Percentiles rank a stretch among this genome's conserved stretches.
Conservation (phyloP, 2,888 invertebrate genomes). For the Proisotoma minuta region DNA sequence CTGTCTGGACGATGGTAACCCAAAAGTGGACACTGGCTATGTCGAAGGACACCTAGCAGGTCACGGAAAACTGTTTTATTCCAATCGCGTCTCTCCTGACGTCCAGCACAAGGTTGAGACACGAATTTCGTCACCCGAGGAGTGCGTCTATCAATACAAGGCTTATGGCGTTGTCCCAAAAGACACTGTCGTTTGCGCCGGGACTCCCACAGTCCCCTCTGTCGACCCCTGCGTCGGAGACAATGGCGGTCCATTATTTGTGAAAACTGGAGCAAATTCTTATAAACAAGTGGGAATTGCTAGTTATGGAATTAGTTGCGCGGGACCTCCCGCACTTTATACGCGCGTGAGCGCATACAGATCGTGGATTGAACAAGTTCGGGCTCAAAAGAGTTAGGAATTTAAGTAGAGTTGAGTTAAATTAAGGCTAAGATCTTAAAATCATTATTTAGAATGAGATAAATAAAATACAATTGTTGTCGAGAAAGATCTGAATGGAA, state of each 20-base stretch:
- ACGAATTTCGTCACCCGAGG: constrained; percentile 73
- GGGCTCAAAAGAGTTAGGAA: constrained; percentile 3
- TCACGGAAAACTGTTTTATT: constrained; percentile 37
- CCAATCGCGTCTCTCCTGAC: constrained; percentile 76
- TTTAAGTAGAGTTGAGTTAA: no score
- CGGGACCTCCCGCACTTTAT: constrained; percentile 62
- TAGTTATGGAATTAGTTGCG: constrained; percentile 88
- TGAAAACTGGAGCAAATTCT: constrained; percentile 63
- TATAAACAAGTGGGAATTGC: constrained; percentile 84
- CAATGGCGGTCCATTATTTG: constrained; percentile 68
- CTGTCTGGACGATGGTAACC: constrained; percentile 61
- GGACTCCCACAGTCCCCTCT: constrained; percentile 20
- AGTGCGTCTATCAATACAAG: constrained; percentile 63
- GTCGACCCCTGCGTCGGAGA: constrained; percentile 30
- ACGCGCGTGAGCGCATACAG: constrained; percentile 30
- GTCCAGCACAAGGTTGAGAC: constrained; percentile 77
- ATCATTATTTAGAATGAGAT: no score
- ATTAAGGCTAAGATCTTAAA: no score
- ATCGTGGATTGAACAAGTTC: constrained; percentile 33
- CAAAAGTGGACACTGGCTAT: constrained; percentile 28
- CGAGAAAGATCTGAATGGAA: no score
- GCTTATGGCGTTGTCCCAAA: constrained; percentile 25
- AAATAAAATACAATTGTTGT: no score
- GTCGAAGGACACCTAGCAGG: constrained; percentile 39
- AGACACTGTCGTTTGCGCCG: constrained; percentile 34